Percentiles rank a stretch among this genome's conserved stretches.
Conservation (phyloP, 2,113 vertebrate genomes). For the Cyrtonyx montezumae region DNA sequence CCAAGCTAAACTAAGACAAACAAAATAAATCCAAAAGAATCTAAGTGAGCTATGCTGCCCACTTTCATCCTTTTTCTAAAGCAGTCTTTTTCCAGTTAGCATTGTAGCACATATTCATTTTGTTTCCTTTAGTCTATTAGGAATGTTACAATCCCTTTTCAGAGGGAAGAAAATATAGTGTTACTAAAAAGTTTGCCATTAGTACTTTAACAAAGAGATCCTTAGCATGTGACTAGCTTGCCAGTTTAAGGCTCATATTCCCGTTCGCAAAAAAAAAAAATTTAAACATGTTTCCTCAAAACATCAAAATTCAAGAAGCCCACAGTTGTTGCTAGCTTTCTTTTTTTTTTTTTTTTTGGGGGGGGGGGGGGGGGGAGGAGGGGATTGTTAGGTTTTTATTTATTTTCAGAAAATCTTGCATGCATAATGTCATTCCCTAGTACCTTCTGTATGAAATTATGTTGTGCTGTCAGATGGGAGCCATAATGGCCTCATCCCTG, state of each 20-base stretch:
- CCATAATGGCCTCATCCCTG: conserved; percentile 91
- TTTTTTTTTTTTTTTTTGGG: no score
- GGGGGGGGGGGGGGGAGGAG: no score
- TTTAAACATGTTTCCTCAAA: conserved; percentile 12
- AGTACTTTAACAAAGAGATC: conserved; percentile 18
- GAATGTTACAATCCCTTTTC: background rate
- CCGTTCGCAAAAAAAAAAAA: no score
- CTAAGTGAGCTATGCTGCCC: background rate
- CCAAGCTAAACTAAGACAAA: background rate
- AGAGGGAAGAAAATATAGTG: background rate
- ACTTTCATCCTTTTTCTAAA: background rate
- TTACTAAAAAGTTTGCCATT: background rate
- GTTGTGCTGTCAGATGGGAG: conserved; percentile 83
- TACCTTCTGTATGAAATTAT: conserved; percentile 75
- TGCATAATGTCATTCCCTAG: conserved; percentile 67
- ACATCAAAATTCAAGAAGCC: conserved; percentile 54
- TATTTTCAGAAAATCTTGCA: conserved; percentile 50
- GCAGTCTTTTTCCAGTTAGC: background rate
- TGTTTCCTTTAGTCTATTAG: background rate
- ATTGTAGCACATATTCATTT: background rate
- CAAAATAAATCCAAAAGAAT: background rate
- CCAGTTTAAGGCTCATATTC: background rate
- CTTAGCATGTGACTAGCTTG: background rate
- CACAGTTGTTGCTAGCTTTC: background rate
- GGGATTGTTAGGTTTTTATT: background rate